Evolutionary conservation across 2,797 vertebrate species (phyloP).

Genomic region (Cyclopterus lumpus): DNA sequence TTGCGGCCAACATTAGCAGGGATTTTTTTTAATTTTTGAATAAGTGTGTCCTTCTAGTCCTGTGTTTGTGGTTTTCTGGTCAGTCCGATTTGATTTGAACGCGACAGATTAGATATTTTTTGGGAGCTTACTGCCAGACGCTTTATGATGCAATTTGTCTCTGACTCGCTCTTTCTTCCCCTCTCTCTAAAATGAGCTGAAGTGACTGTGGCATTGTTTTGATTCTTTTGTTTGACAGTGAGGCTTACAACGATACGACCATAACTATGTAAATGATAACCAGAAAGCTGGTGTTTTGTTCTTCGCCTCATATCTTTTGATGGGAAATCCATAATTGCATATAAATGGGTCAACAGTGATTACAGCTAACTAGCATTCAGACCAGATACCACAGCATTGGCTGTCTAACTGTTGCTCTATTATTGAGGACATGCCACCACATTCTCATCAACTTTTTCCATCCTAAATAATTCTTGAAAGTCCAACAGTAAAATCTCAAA

Average conservation of each 20-base stretch:
- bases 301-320: conserved; percentile 47
- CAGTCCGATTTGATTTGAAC: conserved; percentile 33
- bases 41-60: background rate
- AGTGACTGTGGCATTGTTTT: conserved; percentile 29
- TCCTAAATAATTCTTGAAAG: background rate
- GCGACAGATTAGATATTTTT: conserved; percentile 40
- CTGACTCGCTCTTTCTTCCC: background rate
- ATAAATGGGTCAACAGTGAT: conserved; percentile 30
- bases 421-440: background rate
- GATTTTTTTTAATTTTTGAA: background rate
- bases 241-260: conserved; percentile 7
- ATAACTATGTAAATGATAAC: conserved; percentile 9
- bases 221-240: conserved; percentile 18
- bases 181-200: conserved; percentile 15
- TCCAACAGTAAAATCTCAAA: background rate
- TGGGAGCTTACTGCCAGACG: conserved; percentile 11
- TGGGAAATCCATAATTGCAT: conserved; percentile 38
- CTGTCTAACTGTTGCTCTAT: background rate
- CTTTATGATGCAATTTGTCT: conserved; percentile 46
- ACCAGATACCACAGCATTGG: background rate
- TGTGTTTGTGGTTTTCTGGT: background rate
- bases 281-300: conserved; percentile 31
- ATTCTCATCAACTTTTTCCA: background rate
- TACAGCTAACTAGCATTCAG: background rate
- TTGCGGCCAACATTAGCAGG: background rate